Conservation (phyloP, 1,140 invertebrate species). For the Acromyrmex charruanus region DNA sequence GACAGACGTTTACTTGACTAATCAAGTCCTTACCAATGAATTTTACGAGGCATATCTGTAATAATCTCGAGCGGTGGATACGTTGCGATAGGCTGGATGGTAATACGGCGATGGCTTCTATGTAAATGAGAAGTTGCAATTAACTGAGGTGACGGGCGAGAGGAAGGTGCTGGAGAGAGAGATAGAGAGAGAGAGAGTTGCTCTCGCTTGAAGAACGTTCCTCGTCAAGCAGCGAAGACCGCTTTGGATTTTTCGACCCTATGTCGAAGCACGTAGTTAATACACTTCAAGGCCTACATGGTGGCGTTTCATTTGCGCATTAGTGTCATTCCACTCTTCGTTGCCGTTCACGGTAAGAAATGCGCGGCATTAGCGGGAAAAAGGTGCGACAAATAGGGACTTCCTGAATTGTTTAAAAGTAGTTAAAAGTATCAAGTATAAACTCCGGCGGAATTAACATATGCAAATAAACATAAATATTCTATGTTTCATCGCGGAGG, state of each 20-base stretch:
- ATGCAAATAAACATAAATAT: slow-evolving; percentile 57
- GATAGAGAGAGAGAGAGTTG: slow-evolving; percentile 3
- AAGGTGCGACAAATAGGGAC: slow-evolving; percentile 35
- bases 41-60: slow-evolving; percentile 56
- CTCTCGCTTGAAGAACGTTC: slow-evolving; percentile 49
- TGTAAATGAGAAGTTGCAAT: slow-evolving; percentile 80
- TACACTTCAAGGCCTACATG: slow-evolving; percentile 40
- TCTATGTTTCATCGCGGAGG: background rate
- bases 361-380: background rate
- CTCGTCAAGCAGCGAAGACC: slow-evolving; percentile 5
- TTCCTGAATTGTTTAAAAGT: slow-evolving; percentile 53
- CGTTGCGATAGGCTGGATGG: slow-evolving; percentile 60
- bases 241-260: slow-evolving; percentile 36
- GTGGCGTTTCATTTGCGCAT: slow-evolving; percentile 43
- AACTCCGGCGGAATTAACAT: slow-evolving; percentile 44
- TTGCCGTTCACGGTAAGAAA: slow-evolving; percentile 22
- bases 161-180: slow-evolving; percentile 29
- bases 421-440: slow-evolving; percentile 48
- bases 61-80: slow-evolving; percentile 30
- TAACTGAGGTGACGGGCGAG: slow-evolving; percentile 69
- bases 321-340: slow-evolving; percentile 26
- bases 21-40: slow-evolving; percentile 41
- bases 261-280: slow-evolving; percentile 40
- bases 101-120: slow-evolving; percentile 68
- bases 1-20: background rate